Conservation (phyloP, 2,888 invertebrate species). For the Cheilosia pagana region DNA sequence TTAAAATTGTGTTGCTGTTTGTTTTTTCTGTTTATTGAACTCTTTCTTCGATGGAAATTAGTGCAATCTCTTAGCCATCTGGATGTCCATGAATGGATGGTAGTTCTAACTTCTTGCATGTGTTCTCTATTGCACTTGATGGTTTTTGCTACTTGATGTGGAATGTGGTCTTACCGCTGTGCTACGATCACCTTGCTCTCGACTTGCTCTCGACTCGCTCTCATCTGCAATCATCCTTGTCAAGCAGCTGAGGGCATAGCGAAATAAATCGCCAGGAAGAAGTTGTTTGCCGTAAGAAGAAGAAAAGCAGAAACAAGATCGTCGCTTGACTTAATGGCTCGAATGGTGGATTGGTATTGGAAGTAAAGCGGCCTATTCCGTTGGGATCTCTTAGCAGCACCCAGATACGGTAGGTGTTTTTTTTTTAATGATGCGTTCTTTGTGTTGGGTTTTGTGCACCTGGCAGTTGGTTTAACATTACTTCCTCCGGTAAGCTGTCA, state of each 20-base stretch:
- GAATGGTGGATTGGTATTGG: constrained; percentile 20
- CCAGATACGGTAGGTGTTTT: constrained; percentile 10
- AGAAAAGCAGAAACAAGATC: constrained; percentile 51
- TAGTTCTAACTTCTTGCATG: constrained; percentile 14
- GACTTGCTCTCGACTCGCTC: constrained; percentile 8
- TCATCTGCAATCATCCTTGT: constrained; percentile 56
- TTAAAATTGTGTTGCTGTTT: not conserved
- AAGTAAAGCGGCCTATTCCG: constrained; percentile 29
- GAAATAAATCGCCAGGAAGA: not conserved
- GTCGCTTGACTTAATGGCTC: constrained; percentile 55
- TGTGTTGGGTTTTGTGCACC: constrained; percentile 35
- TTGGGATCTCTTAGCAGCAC: constrained; percentile 6
- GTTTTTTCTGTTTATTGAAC: constrained; percentile 27
- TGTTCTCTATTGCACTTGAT: not conserved
- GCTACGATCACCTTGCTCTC: constrained; percentile 32
- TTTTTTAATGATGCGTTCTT: not conserved
- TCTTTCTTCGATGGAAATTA: constrained; percentile 39
- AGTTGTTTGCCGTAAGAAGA: not conserved
- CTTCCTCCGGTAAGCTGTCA: constrained; percentile 22
- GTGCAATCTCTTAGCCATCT: constrained; percentile 42
- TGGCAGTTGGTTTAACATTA: constrained; percentile 34
- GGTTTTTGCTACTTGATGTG: constrained; percentile 8
- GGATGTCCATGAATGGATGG: not conserved
- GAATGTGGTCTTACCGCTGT: constrained; percentile 69
- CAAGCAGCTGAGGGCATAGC: not conserved